Conservation (phyloP, 2,888 invertebrate genomes). For the Phyllotreta cruciferae region DNA sequence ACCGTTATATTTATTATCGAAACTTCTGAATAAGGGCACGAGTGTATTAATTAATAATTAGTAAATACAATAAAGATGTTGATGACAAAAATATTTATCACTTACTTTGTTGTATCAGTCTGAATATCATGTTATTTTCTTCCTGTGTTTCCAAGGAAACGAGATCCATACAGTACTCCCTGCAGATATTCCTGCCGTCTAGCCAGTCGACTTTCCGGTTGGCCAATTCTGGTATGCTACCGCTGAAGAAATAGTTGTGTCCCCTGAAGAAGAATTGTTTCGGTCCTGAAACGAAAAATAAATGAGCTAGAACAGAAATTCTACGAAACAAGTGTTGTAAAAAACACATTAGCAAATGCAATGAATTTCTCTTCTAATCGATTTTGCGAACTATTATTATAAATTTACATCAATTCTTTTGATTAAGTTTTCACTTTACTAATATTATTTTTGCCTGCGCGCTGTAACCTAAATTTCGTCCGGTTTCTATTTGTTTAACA, state of each 20-base stretch:
- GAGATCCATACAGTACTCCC: constrained; percentile 93
- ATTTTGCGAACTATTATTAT: too few species aligned
- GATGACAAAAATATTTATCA: constrained; percentile 33
- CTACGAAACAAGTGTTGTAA: background rate
- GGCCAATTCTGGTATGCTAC: constrained; percentile 78
- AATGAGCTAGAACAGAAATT: too few species aligned
- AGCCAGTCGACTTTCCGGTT: constrained; percentile 88
- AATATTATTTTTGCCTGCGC: too few species aligned
- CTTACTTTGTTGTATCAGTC: constrained; percentile 84
- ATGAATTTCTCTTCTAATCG: background rate
- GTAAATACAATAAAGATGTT: too few species aligned
- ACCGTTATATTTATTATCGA: too few species aligned
- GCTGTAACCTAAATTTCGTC: too few species aligned
- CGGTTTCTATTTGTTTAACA: constrained; percentile 11
- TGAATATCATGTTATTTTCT: constrained; percentile 89
- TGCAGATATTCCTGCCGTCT: constrained; percentile 88
- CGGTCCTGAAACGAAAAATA: constrained; percentile 81
- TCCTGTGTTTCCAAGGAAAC: constrained; percentile 89
- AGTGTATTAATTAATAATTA: too few species aligned
- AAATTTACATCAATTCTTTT: too few species aligned
- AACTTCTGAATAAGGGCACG: too few species aligned
- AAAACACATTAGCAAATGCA: background rate
- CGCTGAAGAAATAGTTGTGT: constrained; percentile 88
- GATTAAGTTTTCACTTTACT: too few species aligned
- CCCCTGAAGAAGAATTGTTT: constrained; percentile 89